Evolutionary conservation across 1,140 invertebrate species (phyloP).

Genomic region (Diachasmimorpha longicaudata): DNA sequence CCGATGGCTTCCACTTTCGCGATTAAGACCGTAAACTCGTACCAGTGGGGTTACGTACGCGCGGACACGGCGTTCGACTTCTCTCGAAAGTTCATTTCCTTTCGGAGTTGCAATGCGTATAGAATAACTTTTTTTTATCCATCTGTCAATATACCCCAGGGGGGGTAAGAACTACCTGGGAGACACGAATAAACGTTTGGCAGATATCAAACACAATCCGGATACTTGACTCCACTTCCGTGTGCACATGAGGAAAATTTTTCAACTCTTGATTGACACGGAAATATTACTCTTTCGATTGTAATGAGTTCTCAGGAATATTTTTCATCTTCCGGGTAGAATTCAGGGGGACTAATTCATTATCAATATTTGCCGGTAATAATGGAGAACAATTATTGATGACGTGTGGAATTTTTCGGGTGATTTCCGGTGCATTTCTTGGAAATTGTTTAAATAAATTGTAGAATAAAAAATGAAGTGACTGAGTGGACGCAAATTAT

Average conservation of each 20-base stretch:
- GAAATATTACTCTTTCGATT: not conserved
- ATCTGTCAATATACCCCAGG: not conserved
- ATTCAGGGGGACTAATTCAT: too few relatives aligned
- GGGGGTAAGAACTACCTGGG: not conserved
- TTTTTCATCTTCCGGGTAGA: too few relatives aligned
- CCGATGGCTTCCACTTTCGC: conserved; percentile 28
- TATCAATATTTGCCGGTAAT: too few relatives aligned
- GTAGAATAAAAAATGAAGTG: too few relatives aligned
- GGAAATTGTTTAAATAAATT: too few relatives aligned
- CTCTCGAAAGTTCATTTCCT: conserved; percentile 34
- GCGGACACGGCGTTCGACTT: conserved; percentile 3
- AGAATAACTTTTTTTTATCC: conserved; percentile 12
- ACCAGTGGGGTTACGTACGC: conserved; percentile 21
- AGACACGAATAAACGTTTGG: not conserved
- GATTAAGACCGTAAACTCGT: conserved; percentile 33
- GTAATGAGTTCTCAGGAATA: too few relatives aligned
- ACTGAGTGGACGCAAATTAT: too few relatives aligned
- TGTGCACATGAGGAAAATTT: not conserved
- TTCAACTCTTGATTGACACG: not conserved
- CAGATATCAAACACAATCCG: conserved; percentile 3
- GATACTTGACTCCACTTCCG: not conserved
- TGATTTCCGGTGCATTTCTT: too few relatives aligned
- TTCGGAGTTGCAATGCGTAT: conserved; percentile 33
- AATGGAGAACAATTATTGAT: too few relatives aligned
- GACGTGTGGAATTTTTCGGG: too few relatives aligned